Evolutionary conservation across 2,888 invertebrate genomes (phyloP).

Genomic region (Sesia apiformis): DNA sequence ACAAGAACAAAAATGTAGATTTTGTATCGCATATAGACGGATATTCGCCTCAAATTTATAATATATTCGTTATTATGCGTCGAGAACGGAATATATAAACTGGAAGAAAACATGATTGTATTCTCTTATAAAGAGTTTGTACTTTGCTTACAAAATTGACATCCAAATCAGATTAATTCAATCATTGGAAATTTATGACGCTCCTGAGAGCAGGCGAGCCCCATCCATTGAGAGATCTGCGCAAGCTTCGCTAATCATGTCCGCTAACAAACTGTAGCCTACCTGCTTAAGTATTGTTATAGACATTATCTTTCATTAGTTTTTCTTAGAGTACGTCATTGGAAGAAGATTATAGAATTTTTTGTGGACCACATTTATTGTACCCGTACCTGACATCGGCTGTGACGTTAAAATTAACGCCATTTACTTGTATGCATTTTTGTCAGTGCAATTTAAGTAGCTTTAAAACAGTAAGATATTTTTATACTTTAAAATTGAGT

Average conservation of each 20-base stretch:
- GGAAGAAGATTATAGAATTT: too few relatives aligned
- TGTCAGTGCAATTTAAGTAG: too few relatives aligned
- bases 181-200: conserved; percentile 75
- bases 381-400: too few relatives aligned
- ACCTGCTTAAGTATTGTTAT: conserved; percentile 12
- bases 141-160: conserved; percentile 67
- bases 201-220: conserved; percentile 53
- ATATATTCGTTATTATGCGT: conserved; percentile 55
- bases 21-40: conserved; percentile 21
- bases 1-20: conserved; percentile 20
- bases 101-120: conserved; percentile 47
- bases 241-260: conserved; percentile 54
- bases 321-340: too few relatives aligned
- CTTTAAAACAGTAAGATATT: too few relatives aligned
- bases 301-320: too few relatives aligned
- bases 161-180: conserved; percentile 75
- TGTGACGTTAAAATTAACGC: too few relatives aligned
- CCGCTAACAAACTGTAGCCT: conserved; percentile 35
- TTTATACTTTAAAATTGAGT: too few relatives aligned
- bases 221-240: conserved; percentile 58
- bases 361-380: too few relatives aligned
- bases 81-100: conserved; percentile 44
- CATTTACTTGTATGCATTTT: too few relatives aligned
- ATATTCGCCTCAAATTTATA: conserved; percentile 34
- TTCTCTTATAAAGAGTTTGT: conserved; percentile 55